Evolutionary conservation across 1,140 invertebrate genomes (phyloP).

Genomic region (Octopus sinensis): DNA sequence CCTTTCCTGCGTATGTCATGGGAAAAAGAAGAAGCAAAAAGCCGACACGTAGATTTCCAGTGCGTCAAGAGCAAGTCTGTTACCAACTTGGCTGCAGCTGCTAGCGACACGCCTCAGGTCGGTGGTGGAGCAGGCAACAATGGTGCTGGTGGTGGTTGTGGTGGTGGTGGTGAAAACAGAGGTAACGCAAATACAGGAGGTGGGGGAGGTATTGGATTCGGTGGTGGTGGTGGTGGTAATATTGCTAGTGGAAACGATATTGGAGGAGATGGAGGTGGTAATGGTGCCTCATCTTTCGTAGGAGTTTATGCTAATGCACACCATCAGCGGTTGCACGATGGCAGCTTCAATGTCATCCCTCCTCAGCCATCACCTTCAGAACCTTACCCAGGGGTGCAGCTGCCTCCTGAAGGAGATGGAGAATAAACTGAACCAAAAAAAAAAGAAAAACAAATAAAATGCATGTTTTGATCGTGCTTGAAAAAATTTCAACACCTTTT

Average conservation of each 20-base stretch:
- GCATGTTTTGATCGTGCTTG: too few relatives aligned
- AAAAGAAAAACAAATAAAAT: too few relatives aligned
- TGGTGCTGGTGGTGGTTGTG: not conserved
- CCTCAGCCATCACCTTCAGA: slow-evolving; percentile 57
- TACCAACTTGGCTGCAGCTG: slow-evolving; percentile 53
- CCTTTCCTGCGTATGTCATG: slow-evolving; percentile 99
- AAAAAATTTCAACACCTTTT: too few relatives aligned
- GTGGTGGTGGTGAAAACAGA: not conserved
- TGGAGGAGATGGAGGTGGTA: slow-evolving; percentile 61
- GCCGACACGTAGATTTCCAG: slow-evolving; percentile 95
- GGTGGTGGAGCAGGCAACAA: slow-evolving; percentile 59
- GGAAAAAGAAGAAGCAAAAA: slow-evolving; percentile 99
- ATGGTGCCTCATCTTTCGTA: slow-evolving; percentile 49
- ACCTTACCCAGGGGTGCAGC: slow-evolving; percentile 54
- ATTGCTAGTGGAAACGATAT: not conserved
- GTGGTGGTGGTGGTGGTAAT: slow-evolving; percentile 3
- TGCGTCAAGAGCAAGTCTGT: slow-evolving; percentile 59
- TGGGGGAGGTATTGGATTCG: not conserved
- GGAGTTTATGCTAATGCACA: slow-evolving; percentile 15
- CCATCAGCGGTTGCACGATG: slow-evolving; percentile 43
- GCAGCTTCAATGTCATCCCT: slow-evolving; percentile 48
- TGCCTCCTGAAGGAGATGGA: slow-evolving; percentile 51
- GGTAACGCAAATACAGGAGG: not conserved
- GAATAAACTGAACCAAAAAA: slow-evolving; percentile 24
- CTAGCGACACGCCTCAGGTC: slow-evolving; percentile 71